A percentile compares a stretch with the other conserved stretches of the same genome.
Evolutionary conservation across 2,113 vertebrate genomes (phyloP).

Genomic region (Hiodon alosoides): DNA sequence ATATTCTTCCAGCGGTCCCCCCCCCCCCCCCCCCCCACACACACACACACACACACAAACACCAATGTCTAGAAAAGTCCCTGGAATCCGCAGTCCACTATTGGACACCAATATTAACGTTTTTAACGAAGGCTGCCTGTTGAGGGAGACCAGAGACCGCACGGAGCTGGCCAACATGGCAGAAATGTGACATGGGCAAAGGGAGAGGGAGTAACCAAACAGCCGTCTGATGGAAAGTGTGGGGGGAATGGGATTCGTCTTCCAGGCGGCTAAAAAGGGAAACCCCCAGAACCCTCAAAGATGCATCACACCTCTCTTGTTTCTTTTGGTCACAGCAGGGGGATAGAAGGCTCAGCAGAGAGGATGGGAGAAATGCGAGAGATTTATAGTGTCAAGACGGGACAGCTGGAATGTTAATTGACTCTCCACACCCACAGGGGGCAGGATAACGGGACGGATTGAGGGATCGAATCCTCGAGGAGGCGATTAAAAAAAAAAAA

Average conservation of each 20-base stretch:
- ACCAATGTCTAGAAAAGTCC: neutral
- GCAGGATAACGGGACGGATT: neutral
- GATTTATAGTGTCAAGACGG: slow-evolving; percentile 21
- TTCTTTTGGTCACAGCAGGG: slow-evolving; percentile 21
- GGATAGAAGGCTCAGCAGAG: neutral
- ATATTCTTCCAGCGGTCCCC: no score
- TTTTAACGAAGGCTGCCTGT: no score
- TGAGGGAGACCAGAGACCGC: neutral
- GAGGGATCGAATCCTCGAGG: neutral
- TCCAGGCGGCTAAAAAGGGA: neutral
- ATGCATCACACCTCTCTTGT: slow-evolving; percentile 10
- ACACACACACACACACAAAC: neutral
- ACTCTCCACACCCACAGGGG: slow-evolving; percentile 21
- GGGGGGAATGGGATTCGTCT: neutral
- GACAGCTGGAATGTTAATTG: slow-evolving; percentile 26
- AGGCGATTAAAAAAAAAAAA: neutral
- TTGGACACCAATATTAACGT: no score
- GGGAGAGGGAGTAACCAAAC: neutral
- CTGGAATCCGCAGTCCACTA: no score
- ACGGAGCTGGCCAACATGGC: neutral
- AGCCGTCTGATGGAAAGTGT: no score
- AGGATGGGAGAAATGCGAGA: neutral
- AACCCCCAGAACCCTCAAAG: neutral
- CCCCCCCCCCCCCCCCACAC: no score
- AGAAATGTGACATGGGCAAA: neutral